Evolutionary conservation across 2,113 vertebrate species (phyloP), one percentile per base, ranked within the genome.

Genomic region (Protobothrops mucrosquamatus): DNA sequence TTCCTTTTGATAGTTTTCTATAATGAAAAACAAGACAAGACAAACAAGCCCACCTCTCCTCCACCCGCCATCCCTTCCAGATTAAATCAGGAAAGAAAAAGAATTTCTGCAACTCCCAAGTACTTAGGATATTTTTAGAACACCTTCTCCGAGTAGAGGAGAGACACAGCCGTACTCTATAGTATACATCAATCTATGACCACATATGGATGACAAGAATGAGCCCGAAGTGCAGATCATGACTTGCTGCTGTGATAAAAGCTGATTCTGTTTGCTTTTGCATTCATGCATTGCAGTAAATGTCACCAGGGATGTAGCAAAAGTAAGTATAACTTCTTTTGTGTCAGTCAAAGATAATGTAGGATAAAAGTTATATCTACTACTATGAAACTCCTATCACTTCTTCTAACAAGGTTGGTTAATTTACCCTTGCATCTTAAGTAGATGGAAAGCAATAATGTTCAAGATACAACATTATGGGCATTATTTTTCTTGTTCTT

Each of bases 231-330:
- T 96, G 96, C 95, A 96, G 94, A 97, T 96, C 97, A 97, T 96
- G 96, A 96, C 93, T 97, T 95, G 96, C 96, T 92, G 94, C 96
- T 97, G 96, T 95, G 97, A 97, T 97, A 97, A 97, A 97, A 97
- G 96, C 96, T 95, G 97, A 95, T 97, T 97, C 96, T 97, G 95
- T 97, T 97, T 96, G 94, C 95, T 95, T 96, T 96, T 97, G 95
- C 94, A 95, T 93, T 95, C 95, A 94, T 94, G 94, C 94, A 95
- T 93, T 92, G 95, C 92, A 92, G 96, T 94, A 95, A 96, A 97
- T 95, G 94, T 95, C 94, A 94, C 95, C 87, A 91, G 94, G 95
- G 96, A 96, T 92, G 96, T 85, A 56, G 29, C 91, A 87, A 94
- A 93, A 90, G 91, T 93, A 95, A 93, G 95, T 95, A 91, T 94